phyloP scores from a whole-genome alignment of 2,113 vertebrate species.

The Xenotilapia caudafasciata region DNA sequence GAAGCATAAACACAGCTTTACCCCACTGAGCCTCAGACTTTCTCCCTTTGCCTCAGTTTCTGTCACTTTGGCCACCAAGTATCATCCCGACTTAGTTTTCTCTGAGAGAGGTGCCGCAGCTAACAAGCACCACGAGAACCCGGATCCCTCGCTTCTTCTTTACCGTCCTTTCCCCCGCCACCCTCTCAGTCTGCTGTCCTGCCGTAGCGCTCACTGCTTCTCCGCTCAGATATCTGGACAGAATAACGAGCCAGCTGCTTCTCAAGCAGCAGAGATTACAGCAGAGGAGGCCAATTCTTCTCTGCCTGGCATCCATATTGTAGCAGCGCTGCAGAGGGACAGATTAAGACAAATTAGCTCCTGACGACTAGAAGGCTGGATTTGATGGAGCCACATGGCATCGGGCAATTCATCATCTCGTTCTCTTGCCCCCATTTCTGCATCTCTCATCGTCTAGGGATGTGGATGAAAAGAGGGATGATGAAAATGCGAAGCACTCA shows the following conservation, averaged over 20 bases:
- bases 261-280: constrained; percentile 34
- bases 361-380: constrained; percentile 19
- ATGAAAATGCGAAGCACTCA: not conserved
- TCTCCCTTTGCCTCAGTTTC: not conserved
- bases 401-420: constrained; percentile 23
- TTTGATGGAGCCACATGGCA: constrained; percentile 42
- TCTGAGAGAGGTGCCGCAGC: not conserved
- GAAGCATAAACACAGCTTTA: not conserved
- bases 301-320: constrained; percentile 35
- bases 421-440: not conserved
- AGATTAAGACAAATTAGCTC: constrained; percentile 60
- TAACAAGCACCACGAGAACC: not conserved
- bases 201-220: not conserved
- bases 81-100: not conserved
- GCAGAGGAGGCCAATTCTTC: constrained; percentile 38
- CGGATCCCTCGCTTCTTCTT: not conserved
- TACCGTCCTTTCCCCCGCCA: not conserved
- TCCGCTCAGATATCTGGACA: constrained; percentile 4
- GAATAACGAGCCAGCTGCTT: constrained; percentile 27
- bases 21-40: not conserved
- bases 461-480: not conserved
- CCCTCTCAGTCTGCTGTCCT: not conserved
- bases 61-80: not conserved
- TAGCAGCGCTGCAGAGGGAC: constrained; percentile 28
- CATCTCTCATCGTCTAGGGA: not conserved